phyloP scores from a whole-genome alignment of 1,140 invertebrate species.

The Tetramorium simillimum region DNA sequence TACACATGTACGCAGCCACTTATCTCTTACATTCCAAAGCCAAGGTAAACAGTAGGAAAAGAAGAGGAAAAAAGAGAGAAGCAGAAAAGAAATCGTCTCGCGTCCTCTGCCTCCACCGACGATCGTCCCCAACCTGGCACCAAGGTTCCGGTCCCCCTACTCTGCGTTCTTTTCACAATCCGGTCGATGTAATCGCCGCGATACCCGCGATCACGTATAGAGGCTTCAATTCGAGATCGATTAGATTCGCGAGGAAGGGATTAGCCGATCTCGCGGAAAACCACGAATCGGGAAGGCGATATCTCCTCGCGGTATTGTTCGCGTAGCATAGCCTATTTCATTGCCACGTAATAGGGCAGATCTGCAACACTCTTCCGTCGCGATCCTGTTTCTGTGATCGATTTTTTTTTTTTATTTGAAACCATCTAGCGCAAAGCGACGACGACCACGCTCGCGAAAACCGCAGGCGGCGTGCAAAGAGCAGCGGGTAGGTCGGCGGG shows the following conservation, averaged over 20 bases:
- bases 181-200: constrained; percentile 15
- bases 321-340: background rate
- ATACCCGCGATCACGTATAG: background rate
- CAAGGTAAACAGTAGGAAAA: constrained; percentile 70
- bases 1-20: constrained; percentile 37
- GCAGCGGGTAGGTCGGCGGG: background rate
- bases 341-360: background rate
- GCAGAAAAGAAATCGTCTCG: constrained; percentile 51
- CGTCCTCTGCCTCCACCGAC: constrained; percentile 7
- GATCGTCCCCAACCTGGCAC: constrained; percentile 60
- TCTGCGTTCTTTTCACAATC: background rate
- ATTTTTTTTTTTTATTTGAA: background rate
- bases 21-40: constrained; percentile 74
- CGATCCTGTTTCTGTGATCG: background rate
- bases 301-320: background rate
- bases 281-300: background rate
- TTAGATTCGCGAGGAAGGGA: constrained; percentile 52
- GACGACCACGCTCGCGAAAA: background rate
- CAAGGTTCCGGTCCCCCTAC: constrained; percentile 37
- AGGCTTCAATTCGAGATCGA: constrained; percentile 57
- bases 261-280: constrained; percentile 50
- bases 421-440: background rate
- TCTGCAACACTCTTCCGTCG: background rate
- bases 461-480: background rate
- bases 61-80: constrained; percentile 30